A percentile compares a stretch with the other conserved stretches of the same genome.
These are phyloP conservation scores for Auanema sp. DNA, from an alignment of 2,888 invertebrate species.

Conservation along the genomic window DNA sequence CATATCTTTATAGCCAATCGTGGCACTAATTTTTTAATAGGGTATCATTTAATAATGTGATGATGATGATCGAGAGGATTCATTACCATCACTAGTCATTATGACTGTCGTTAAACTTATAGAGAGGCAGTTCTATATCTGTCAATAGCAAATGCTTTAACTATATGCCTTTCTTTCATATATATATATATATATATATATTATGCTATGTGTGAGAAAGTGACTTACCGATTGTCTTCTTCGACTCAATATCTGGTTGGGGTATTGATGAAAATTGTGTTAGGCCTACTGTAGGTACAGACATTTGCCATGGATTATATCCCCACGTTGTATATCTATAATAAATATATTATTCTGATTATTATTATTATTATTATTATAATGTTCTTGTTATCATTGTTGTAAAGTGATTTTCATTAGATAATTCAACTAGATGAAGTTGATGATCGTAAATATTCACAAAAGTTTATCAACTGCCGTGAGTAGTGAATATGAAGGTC, in stretches of 20 bases:
- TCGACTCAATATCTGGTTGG: conserved; percentile 25
- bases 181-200: no score
- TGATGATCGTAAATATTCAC: conserved; percentile 2
- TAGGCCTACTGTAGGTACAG: conserved; percentile 41
- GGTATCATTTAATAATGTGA: no score
- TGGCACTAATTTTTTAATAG: no score
- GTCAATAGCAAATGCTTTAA: no score
- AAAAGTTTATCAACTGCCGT: neutral
- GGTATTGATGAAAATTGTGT: conserved; percentile 34
- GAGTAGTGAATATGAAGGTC: no score
- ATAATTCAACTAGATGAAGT: neutral
- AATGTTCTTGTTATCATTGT: neutral
- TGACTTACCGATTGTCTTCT: conserved; percentile 22
- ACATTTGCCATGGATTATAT: conserved; percentile 51
- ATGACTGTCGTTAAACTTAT: no score
- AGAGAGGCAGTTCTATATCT: no score
- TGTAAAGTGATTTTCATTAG: neutral
- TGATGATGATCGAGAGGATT: no score
- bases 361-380: neutral
- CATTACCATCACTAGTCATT: no score
- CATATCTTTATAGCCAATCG: no score
- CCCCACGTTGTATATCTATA: conserved; percentile 42
- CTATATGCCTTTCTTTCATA: no score
- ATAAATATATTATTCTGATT: neutral
- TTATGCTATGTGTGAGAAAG: no score